Conservation (phyloP, 53 echinoderm and acorn worm species). For the Paracentrotus lividus region DNA sequence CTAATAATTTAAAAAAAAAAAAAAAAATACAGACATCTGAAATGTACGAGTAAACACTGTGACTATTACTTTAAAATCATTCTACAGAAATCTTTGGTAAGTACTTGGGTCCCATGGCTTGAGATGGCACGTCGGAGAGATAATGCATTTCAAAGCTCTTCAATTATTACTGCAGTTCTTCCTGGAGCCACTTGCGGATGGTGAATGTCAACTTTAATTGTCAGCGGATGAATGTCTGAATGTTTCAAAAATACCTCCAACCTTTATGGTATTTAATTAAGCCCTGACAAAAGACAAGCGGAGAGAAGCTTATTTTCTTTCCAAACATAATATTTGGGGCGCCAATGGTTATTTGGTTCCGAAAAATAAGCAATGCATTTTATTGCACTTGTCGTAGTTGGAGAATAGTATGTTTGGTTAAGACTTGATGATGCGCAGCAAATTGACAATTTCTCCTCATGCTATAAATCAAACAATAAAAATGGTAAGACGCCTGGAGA, state of each 20-base stretch:
- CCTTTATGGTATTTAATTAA: conserved; percentile 20
- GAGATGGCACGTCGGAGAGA: neutral
- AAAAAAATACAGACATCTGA: too few relatives aligned
- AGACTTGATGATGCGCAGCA: neutral
- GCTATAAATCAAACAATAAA: neutral
- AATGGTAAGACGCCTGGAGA: neutral
- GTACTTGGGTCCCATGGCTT: too few relatives aligned
- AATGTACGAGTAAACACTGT: too few relatives aligned
- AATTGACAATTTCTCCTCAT: neutral
- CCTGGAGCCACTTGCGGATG: neutral
- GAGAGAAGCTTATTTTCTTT: conserved; percentile 6
- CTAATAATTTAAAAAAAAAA: too few relatives aligned
- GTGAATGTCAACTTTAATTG: conserved; percentile 30
- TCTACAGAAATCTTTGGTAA: too few relatives aligned
- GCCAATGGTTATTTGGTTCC: conserved; percentile 8
- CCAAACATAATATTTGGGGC: conserved; percentile 43
- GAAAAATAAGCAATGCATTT: conserved; percentile 24
- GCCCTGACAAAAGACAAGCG: conserved; percentile 42
- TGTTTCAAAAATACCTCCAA: neutral
- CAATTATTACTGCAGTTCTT: neutral
- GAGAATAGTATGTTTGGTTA: conserved; percentile 2
- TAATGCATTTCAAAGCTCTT: neutral
- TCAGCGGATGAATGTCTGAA: conserved; percentile 23
- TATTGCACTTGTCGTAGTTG: neutral
- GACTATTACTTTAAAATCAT: too few relatives aligned